phyloP scores from a whole-genome alignment of 1,140 invertebrate genomes.

The Musca domestica region DNA sequence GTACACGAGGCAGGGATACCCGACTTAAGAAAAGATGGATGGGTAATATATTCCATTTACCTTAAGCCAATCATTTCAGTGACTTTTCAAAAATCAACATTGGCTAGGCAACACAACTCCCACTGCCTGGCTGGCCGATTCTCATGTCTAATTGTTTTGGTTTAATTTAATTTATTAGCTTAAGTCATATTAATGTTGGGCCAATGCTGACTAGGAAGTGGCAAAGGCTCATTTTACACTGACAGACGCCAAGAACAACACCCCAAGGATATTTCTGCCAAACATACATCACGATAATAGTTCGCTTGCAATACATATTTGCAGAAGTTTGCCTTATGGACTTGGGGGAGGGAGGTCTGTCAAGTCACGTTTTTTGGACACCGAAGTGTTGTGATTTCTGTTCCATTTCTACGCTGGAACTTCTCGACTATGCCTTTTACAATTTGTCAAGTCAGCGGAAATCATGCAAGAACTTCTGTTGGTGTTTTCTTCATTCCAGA shows the following conservation, averaged over 20 bases:
- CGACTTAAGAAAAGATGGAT: not conserved
- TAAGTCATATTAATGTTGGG: not conserved
- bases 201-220: not conserved
- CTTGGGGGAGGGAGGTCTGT: not conserved
- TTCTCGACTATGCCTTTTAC: constrained; percentile 38
- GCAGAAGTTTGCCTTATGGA: not conserved
- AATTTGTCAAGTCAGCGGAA: constrained; percentile 53
- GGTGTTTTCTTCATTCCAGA: not conserved
- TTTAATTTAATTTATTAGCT: constrained; percentile 12
- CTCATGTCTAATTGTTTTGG: not conserved
- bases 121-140: not conserved
- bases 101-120: not conserved
- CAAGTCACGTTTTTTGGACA: not conserved
- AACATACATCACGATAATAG: constrained; percentile 20
- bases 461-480: constrained; percentile 36
- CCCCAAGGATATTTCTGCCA: constrained; percentile 37
- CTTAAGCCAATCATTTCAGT: constrained; percentile 8
- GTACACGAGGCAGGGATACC: no score
- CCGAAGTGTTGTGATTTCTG: not conserved
- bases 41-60: not conserved
- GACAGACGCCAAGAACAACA: constrained; percentile 34
- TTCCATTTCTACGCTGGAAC: constrained; percentile 29
- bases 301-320: constrained; percentile 5
- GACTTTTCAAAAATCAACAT: not conserved
- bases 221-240: constrained; percentile 25